Conservation (phyloP, 2,113 vertebrate genomes). For the Myiozetetes cayanensis region DNA sequence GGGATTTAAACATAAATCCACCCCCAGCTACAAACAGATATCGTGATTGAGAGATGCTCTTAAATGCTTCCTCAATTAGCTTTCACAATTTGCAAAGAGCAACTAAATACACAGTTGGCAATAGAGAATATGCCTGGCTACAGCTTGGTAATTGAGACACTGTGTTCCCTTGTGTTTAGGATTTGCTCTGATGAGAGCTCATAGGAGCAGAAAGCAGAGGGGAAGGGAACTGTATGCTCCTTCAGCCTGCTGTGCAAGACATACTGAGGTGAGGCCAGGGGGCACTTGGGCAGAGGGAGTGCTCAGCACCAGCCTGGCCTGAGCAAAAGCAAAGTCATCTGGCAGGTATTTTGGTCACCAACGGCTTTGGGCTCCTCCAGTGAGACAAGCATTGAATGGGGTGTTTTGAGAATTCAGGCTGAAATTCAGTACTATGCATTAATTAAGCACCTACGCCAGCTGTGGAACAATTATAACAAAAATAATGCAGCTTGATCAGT, state of each 20-base stretch:
- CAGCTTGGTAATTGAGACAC: background rate
- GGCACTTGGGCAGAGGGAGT: background rate
- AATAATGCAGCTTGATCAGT: background rate
- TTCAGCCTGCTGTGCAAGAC: background rate
- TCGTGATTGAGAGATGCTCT: background rate
- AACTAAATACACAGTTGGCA: background rate
- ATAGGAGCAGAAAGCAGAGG: background rate
- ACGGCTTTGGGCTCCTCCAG: background rate
- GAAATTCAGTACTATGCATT: background rate
- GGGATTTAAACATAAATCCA: background rate
- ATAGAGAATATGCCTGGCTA: background rate
- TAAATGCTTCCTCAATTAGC: background rate
- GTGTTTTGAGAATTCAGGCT: background rate
- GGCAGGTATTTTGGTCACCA: background rate
- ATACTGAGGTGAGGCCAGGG: rapidly evolving
- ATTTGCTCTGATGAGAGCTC: background rate
- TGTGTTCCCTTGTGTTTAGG: background rate
- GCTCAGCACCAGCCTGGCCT: background rate
- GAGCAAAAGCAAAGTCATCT: background rate
- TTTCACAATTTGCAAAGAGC: background rate
- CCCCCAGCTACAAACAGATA: rapidly evolving
- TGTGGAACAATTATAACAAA: background rate
- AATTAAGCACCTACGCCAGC: background rate
- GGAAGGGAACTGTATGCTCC: background rate
- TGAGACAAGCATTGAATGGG: background rate